Evolutionary conservation across 1,140 invertebrate genomes (phyloP).

Genomic region (Teleogryllus occipitalis): DNA sequence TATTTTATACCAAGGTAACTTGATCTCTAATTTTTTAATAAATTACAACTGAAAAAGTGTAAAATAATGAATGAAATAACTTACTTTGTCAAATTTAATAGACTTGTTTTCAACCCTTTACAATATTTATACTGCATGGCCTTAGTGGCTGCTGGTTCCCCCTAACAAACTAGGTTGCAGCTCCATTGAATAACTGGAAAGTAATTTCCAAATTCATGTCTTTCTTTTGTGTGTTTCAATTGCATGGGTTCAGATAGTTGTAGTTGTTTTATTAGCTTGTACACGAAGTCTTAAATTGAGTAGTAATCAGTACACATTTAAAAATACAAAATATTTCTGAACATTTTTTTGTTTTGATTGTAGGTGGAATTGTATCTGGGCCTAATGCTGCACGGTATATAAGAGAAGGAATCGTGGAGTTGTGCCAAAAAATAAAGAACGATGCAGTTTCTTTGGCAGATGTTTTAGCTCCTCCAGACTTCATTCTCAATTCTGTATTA

Average conservation of each 20-base stretch:
- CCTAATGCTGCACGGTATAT: slow-evolving; percentile 43
- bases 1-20: slow-evolving; percentile 35
- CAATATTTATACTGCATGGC: background rate
- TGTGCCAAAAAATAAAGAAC: slow-evolving; percentile 55
- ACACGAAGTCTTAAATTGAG: too few species aligned
- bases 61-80: background rate
- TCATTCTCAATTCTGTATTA: slow-evolving; percentile 68
- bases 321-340: background rate
- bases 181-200: background rate
- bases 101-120: background rate
- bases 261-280: too few species aligned
- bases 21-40: background rate
- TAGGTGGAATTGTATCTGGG: slow-evolving; percentile 26
- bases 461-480: slow-evolving; percentile 80
- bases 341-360: slow-evolving; percentile 8
- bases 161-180: background rate
- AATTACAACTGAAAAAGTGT: background rate
- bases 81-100: background rate
- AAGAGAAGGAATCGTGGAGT: slow-evolving; percentile 48
- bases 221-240: background rate
- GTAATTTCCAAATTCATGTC: background rate
- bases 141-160: background rate
- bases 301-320: too few species aligned
- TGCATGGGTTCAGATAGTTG: background rate
- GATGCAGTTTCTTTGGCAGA: slow-evolving; percentile 75